phyloP scores from a whole-genome alignment of 1,140 invertebrate species.

The Euschistus heros region DNA sequence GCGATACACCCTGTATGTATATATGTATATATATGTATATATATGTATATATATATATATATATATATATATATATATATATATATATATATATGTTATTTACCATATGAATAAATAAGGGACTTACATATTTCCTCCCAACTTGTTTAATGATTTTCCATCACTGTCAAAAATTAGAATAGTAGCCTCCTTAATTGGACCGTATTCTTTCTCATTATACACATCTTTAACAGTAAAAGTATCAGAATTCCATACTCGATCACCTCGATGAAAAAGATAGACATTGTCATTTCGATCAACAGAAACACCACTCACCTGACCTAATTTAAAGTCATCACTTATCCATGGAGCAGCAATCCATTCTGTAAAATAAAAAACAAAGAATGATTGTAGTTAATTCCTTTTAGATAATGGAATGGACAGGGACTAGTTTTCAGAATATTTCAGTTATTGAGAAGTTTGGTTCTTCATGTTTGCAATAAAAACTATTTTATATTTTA shows the following conservation, averaged over 20 bases:
- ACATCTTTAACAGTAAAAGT: conserved; percentile 53
- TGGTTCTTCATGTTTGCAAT: no score
- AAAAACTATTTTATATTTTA: no score
- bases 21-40: no score
- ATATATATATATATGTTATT: no score
- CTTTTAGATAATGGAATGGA: no score
- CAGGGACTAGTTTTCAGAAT: no score
- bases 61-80: no score
- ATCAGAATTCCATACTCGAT: conserved; percentile 53
- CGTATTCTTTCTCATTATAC: conserved; percentile 41
- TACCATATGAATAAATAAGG: not conserved
- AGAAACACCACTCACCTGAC: conserved; percentile 70
- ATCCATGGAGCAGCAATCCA: conserved; percentile 43
- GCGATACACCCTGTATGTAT: no score
- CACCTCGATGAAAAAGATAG: conserved; percentile 73
- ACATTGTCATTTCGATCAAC: conserved; percentile 61
- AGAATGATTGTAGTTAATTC: not conserved
- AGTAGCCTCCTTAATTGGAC: conserved; percentile 61
- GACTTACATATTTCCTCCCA: conserved; percentile 68
- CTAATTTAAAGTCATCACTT: conserved; percentile 42
- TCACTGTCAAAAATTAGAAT: conserved; percentile 60
- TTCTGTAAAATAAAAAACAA: conserved; percentile 31
- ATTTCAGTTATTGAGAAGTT: no score
- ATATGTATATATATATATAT: no score
- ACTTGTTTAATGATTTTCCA: conserved; percentile 59